Conservation (phyloP, 2,797 vertebrate genomes). For the Anguilla obscura region DNA sequence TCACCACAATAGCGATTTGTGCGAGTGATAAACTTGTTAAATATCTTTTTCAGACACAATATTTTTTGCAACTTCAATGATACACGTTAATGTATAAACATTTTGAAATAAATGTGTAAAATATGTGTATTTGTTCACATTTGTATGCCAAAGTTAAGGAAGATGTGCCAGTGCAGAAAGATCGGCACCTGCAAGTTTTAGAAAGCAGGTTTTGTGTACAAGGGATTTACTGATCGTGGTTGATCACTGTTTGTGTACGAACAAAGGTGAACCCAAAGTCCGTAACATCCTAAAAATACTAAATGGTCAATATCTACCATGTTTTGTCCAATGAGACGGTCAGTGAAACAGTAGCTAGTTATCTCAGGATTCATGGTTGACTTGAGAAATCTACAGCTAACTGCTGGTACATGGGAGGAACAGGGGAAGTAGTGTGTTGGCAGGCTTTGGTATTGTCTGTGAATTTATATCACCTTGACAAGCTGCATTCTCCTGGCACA, state of each 20-base stretch:
- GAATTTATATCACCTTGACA: neutral
- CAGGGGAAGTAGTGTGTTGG: neutral
- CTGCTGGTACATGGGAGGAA: neutral
- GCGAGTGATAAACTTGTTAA: neutral
- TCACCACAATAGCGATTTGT: neutral
- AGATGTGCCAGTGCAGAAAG: neutral
- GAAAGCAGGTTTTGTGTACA: neutral
- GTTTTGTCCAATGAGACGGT: neutral
- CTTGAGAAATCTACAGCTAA: neutral
- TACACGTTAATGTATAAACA: neutral
- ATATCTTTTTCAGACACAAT: neutral
- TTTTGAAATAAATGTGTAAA: neutral
- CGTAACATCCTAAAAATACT: neutral
- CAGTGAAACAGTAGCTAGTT: neutral
- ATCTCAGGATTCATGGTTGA: neutral
- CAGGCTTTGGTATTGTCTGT: neutral
- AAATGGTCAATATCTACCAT: neutral
- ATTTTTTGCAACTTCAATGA: too few species aligned
- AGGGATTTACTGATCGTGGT: neutral
- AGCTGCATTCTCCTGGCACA: constrained; percentile 6
- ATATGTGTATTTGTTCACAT: neutral
- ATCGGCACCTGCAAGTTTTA: neutral
- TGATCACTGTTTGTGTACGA: neutral
- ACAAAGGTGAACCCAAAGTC: neutral
- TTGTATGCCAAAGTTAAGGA: neutral